A percentile compares a stretch with the other conserved stretches of the same genome.
phyloP scores from a whole-genome alignment of 2,113 vertebrate genomes.

The Spea bombifrons region DNA sequence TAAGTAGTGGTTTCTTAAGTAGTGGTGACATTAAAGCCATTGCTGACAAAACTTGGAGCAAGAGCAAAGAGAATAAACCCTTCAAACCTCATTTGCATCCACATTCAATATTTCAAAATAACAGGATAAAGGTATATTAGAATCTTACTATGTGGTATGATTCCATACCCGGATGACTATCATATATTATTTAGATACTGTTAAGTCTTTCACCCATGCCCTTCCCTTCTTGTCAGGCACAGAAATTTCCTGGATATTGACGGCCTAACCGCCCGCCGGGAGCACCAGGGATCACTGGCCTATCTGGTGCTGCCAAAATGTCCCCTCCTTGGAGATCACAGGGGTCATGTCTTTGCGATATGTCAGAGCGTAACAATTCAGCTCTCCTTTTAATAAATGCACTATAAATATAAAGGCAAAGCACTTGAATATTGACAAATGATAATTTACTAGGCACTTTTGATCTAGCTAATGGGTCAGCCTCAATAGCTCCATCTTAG shows the following conservation, averaged over 20 bases:
- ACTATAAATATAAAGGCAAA: conserved; percentile 59
- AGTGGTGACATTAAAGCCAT: too few species aligned
- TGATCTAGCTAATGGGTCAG: conserved; percentile 59
- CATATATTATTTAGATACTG: too few species aligned
- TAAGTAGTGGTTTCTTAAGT: too few species aligned
- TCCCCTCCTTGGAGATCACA: not conserved
- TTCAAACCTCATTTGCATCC: too few species aligned
- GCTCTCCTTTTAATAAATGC: conserved; percentile 14
- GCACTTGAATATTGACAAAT: conserved; percentile 63
- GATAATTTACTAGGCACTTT: conserved; percentile 56
- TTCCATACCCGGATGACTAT: too few species aligned
- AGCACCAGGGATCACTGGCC: conserved; percentile 11
- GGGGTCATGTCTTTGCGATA: conserved; percentile 4
- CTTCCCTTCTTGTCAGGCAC: conserved; percentile 1
- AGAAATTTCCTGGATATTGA: conserved; percentile 28
- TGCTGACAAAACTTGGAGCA: too few species aligned
- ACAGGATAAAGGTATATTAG: too few species aligned
- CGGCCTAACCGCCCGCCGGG: conserved; percentile 11
- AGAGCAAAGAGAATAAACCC: too few species aligned
- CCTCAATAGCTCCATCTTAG: conserved; percentile 45
- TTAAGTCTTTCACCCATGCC: conserved; percentile 1
- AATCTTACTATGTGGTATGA: too few species aligned
- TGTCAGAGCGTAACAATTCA: not conserved
- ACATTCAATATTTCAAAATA: too few species aligned
- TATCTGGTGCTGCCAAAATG: conserved; percentile 15